phyloP scores from a whole-genome alignment of 2,113 vertebrate species.

The Dicentrarchus labrax region DNA sequence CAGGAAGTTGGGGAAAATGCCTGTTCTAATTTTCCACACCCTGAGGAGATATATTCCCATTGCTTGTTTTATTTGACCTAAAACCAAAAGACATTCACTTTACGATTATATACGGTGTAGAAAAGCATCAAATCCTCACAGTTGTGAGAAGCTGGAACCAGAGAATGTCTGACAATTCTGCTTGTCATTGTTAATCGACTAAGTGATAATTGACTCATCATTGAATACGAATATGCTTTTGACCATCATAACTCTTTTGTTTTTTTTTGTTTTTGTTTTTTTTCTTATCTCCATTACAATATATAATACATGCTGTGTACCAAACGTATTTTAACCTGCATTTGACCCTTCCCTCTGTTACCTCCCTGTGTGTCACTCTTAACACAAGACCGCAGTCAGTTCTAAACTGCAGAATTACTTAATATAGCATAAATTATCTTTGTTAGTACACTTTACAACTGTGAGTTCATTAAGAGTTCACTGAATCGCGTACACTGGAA shows the following conservation, averaged over 20 bases:
- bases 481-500: background rate
- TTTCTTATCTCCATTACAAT: background rate
- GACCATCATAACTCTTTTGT: too few species aligned
- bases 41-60: background rate
- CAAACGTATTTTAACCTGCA: background rate
- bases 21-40: background rate
- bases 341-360: background rate
- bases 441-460: background rate
- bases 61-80: background rate
- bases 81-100: background rate
- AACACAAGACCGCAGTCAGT: background rate
- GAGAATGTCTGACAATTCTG: background rate
- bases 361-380: too few species aligned
- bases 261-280: too few species aligned
- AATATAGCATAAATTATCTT: background rate
- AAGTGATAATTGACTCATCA: too few species aligned
- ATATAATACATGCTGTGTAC: background rate
- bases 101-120: background rate
- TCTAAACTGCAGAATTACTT: background rate
- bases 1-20: background rate
- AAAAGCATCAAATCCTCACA: background rate
- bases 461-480: background rate
- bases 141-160: background rate
- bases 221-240: too few species aligned
- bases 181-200: background rate